Conservation (phyloP, 2,113 vertebrate species). For the Chloropsis cyanopogon region DNA sequence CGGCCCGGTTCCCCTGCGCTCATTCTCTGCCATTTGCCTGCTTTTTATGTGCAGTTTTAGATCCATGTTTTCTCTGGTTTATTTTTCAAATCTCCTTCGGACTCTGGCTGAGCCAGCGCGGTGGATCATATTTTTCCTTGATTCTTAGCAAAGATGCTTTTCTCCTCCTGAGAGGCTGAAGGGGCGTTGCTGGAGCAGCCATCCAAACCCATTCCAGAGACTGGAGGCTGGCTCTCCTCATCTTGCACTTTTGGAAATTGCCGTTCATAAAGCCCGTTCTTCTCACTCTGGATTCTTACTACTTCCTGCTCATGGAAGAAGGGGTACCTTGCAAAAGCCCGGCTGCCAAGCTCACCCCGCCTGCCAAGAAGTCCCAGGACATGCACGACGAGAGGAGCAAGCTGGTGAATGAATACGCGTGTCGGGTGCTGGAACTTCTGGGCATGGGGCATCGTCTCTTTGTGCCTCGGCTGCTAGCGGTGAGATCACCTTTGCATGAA, state of each 20-base stretch:
- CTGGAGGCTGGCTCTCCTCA: slow-evolving; percentile 46
- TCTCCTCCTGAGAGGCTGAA: slow-evolving; percentile 4
- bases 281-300: slow-evolving; percentile 76
- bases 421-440: slow-evolving; percentile 91
- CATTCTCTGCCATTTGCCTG: slow-evolving; percentile 54
- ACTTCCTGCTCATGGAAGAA: slow-evolving; percentile 84
- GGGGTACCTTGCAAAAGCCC: slow-evolving; percentile 80
- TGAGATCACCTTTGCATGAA: slow-evolving; percentile 80
- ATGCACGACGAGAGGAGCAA: slow-evolving; percentile 82
- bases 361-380: slow-evolving; percentile 85
- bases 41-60: slow-evolving; percentile 44
- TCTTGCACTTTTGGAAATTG: slow-evolving; percentile 39
- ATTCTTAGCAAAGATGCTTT: slow-evolving; percentile 67
- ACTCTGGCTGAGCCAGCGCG: background rate
- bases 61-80: slow-evolving; percentile 63
- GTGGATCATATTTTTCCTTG: slow-evolving; percentile 53
- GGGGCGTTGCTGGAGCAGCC: slow-evolving; percentile 51
- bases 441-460: slow-evolving; percentile 99
- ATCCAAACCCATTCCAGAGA: slow-evolving; percentile 4
- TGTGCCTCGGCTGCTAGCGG: slow-evolving; percentile 95
- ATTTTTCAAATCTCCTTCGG: slow-evolving; percentile 30
- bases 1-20: slow-evolving; percentile 12
- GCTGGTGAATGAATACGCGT: slow-evolving; percentile 88
- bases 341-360: slow-evolving; percentile 81
- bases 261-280: slow-evolving; percentile 39